These are phyloP conservation scores for Heteronetta atricapilla DNA, from an alignment of 2,113 vertebrate genomes.

Conservation along the genomic window DNA sequence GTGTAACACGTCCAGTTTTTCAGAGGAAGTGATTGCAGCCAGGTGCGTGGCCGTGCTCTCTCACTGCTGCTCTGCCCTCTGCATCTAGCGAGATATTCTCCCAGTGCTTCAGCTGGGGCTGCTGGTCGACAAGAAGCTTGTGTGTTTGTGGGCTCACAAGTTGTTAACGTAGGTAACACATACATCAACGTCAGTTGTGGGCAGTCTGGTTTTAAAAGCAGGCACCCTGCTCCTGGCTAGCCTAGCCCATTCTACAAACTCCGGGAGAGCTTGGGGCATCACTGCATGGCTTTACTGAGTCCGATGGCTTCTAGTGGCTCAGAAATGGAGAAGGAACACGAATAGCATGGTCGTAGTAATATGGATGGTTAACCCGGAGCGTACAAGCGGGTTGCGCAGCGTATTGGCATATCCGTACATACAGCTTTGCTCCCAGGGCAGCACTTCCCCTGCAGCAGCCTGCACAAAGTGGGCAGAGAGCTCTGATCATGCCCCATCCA, in stretches of 20 bases:
- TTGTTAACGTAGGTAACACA: neutral
- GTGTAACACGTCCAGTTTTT: neutral
- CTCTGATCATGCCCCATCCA: rapidly evolving
- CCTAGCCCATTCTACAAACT: neutral
- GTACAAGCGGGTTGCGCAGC: neutral
- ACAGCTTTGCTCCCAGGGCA: neutral
- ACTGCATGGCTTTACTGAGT: neutral
- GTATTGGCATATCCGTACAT: neutral
- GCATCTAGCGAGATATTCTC: neutral
- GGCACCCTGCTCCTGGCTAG: neutral
- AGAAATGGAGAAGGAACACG: neutral
- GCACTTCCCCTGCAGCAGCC: neutral
- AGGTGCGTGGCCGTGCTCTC: neutral
- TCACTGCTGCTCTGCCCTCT: neutral
- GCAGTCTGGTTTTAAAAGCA: neutral
- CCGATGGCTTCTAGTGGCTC: neutral
- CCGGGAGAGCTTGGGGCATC: neutral
- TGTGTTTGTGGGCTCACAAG: neutral
- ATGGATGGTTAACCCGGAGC: neutral
- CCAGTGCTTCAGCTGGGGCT: neutral
- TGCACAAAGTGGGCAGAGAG: neutral
- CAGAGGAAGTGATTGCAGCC: neutral
- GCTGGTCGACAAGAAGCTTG: neutral
- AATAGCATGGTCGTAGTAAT: neutral
- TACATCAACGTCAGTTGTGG: neutral